Evolutionary conservation across 2,113 vertebrate species (phyloP).

Genomic region (Alligator mississippiensis): DNA sequence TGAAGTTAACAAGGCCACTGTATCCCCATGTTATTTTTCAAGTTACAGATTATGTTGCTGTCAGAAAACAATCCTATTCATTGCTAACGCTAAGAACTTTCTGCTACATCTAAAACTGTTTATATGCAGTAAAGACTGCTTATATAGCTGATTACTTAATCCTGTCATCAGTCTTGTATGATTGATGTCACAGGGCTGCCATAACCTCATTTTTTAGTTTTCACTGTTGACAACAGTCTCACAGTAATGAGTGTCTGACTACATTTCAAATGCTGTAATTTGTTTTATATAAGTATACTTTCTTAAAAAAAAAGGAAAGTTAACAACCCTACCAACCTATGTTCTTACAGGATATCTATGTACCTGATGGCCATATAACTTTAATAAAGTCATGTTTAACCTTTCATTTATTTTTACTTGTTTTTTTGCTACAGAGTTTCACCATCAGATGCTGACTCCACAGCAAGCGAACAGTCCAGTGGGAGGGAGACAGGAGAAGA

Average conservation of each 20-base stretch:
- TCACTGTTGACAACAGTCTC: not conserved
- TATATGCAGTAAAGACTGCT: not conserved
- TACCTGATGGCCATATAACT: not conserved
- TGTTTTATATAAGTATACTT: not conserved
- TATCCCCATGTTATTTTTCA: not conserved
- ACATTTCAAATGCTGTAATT: not conserved
- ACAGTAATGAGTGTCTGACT: not conserved
- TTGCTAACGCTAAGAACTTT: not conserved
- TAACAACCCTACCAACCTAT: not conserved
- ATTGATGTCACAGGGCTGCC: not conserved
- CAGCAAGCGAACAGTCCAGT: conserved; percentile 90
- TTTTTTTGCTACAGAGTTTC: conserved; percentile 83
- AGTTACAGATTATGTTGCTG: not conserved
- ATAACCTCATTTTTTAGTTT: not conserved
- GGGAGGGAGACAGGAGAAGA: conserved; percentile 88
- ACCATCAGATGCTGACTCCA: conserved; percentile 92
- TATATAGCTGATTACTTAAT: not conserved
- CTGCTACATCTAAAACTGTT: not conserved
- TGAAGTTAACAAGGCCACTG: not conserved
- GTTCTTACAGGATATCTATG: not conserved
- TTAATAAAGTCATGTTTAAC: not conserved
- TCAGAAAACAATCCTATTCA: not conserved
- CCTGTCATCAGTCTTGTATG: not conserved
- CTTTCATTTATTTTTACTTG: not conserved
- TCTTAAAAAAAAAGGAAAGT: not conserved